Evolutionary conservation across 2,797 vertebrate genomes (phyloP).

Genomic region (Diglossa cyanea): DNA sequence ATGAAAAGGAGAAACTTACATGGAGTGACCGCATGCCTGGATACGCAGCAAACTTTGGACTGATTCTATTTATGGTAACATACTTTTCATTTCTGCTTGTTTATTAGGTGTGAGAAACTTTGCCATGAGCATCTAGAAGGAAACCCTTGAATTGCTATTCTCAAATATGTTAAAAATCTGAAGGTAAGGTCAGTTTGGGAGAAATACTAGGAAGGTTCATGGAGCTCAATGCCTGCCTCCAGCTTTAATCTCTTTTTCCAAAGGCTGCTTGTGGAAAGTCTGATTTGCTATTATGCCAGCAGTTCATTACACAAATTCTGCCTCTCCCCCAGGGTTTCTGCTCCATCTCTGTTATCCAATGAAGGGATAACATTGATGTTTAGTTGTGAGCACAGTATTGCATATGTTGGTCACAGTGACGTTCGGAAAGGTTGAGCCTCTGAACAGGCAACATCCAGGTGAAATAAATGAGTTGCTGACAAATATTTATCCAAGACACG

Average conservation of each 20-base stretch:
- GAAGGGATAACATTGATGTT: background rate
- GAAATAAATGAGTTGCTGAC: background rate
- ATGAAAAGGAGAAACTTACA: conserved; percentile 85
- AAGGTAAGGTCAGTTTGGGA: background rate
- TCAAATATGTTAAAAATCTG: background rate
- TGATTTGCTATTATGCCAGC: background rate
- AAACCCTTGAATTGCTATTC: background rate
- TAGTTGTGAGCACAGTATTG: background rate
- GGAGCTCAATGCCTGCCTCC: background rate
- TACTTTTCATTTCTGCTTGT: background rate
- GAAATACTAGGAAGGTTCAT: background rate
- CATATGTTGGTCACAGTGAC: accelerated
- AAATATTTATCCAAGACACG: background rate
- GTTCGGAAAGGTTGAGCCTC: background rate
- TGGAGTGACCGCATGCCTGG: conserved; percentile 90
- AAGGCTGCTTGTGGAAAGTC: background rate
- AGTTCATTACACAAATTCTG: background rate
- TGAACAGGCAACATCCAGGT: background rate
- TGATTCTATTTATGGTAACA: conserved; percentile 92
- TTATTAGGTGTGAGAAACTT: background rate
- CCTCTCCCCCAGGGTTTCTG: background rate
- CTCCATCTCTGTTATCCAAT: background rate
- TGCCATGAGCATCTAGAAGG: background rate
- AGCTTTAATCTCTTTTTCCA: background rate
- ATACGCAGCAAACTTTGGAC: conserved; percentile 88